phyloP scores from a whole-genome alignment of 2,888 invertebrate genomes.

The Abscondita cerata region DNA sequence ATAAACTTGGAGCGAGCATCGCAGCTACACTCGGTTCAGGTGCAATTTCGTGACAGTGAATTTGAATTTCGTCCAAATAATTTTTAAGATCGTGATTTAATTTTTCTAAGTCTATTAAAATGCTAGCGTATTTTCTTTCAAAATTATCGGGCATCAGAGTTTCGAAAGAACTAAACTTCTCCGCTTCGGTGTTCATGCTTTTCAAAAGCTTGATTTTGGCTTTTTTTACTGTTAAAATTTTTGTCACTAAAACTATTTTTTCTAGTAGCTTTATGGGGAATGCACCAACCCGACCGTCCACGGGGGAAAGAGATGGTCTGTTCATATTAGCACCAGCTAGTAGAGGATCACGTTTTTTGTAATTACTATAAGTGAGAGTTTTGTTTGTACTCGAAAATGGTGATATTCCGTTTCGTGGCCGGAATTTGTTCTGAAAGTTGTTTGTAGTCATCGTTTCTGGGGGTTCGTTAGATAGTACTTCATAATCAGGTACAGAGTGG shows the following conservation, averaged over 20 bases:
- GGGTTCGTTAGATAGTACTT: constrained; percentile 92
- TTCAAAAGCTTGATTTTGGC: constrained; percentile 80
- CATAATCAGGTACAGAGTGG: constrained; percentile 95
- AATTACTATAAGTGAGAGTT: constrained; percentile 52
- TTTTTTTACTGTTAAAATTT: constrained; percentile 83
- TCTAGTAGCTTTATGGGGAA: constrained; percentile 87
- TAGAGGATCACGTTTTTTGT: constrained; percentile 73
- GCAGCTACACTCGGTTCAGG: constrained; percentile 87
- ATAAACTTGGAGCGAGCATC: constrained; percentile 86
- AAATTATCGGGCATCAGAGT: constrained; percentile 85
- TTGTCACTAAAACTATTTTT: constrained; percentile 84
- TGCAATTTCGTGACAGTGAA: constrained; percentile 83
- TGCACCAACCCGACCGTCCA: constrained; percentile 71
- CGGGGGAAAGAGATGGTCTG: constrained; percentile 47
- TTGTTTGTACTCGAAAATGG: constrained; percentile 63
- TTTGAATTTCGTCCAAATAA: constrained; percentile 84
- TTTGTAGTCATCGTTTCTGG: constrained; percentile 89
- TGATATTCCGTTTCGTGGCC: constrained; percentile 68
- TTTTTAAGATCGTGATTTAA: constrained; percentile 89
- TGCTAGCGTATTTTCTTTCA: constrained; percentile 87
- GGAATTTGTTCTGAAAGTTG: constrained; percentile 81
- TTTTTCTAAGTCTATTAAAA: constrained; percentile 87
- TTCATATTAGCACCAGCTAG: constrained; percentile 63
- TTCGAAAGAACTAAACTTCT: constrained; percentile 82
- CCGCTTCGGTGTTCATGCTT: constrained; percentile 90